Base-by-base conservation (phyloP, 1,140 invertebrate genomes). In the Drosophila subpulchrella region DNA sequence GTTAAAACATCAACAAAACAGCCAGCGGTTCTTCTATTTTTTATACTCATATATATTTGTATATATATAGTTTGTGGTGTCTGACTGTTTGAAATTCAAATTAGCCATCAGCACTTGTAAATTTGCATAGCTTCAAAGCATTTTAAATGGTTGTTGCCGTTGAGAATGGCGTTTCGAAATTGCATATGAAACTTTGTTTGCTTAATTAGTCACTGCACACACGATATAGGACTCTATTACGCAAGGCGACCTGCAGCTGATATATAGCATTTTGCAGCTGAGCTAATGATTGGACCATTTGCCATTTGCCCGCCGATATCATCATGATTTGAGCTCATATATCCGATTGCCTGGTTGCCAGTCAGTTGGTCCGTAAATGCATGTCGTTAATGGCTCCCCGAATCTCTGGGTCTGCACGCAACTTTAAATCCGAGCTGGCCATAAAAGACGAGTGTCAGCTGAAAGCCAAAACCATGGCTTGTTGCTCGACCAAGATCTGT, bases 1-100 rank as follows among this genome's bases (percentile, higher is more conserved):
- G 65, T 60, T 56, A 62, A 63, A 74, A 66, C 51, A 51, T 63
- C 65, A 75, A 75, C 60, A 51, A 46, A 36, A 27, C 30, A 34
- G 27, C 30, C n/a, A 70, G 17, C 34, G 50, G 42, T 55, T 75
- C 54, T 76, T 67, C 34, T 53, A 75, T 56, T 75, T 75, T 30
- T 17, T 34, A 32, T 62, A 51, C 48, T 42, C 54, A 57, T 57
- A 39, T 50, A 60, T 47, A 47, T 50, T 4, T 27, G 12, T 39
- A n/a, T 6, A 39, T n/a, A 39, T 13, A n/a, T 39, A 3, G 2
- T 51, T 24, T 47, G 27, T 58, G 20, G 47, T 68, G 53, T 66
- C 61, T 71, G 73, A 41, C 81, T 85, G 66, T 85, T 86, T 86
- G 84, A 86, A 86, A 88, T 86, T 88, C 83, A 88, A 86, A 86